Conservation (phyloP, 1,140 invertebrate species). For the Pachyrhynchus sulphureomaculatus region DNA sequence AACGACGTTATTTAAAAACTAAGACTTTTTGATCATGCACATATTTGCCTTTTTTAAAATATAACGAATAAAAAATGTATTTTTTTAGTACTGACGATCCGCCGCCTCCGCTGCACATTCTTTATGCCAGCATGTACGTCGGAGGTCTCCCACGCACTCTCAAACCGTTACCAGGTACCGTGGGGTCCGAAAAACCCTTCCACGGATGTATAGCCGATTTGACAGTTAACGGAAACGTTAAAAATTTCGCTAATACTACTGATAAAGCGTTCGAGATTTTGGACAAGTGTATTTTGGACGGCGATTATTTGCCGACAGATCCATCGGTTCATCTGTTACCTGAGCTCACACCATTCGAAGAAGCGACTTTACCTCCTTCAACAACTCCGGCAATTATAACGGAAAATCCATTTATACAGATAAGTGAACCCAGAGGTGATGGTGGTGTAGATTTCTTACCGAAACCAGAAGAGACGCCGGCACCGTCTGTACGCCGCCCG, state of each 20-base stretch:
- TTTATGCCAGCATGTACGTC: conserved; percentile 73
- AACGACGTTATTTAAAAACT: too few relatives aligned
- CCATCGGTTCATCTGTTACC: conserved; percentile 37
- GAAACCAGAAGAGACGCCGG: not conserved
- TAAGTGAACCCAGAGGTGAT: conserved; percentile 39
- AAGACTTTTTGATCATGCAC: too few relatives aligned
- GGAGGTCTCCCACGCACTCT: conserved; percentile 75
- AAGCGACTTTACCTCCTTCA: conserved; percentile 30
- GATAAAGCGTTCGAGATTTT: conserved; percentile 66
- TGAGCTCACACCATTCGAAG: conserved; percentile 34
- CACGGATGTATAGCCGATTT: conserved; percentile 85
- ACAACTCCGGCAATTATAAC: conserved; percentile 33
- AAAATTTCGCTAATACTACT: conserved; percentile 77
- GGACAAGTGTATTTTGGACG: conserved; percentile 60
- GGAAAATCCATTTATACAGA: conserved; percentile 26
- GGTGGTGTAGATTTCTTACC: conserved; percentile 34
- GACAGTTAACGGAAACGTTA: conserved; percentile 76
- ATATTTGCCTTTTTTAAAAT: too few relatives aligned
- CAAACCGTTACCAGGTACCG: conserved; percentile 45
- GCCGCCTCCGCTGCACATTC: conserved; percentile 61
- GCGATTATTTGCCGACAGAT: conserved; percentile 35
- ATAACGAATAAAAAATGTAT: too few relatives aligned
- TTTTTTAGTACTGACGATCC: conserved; percentile 55
- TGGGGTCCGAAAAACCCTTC: conserved; percentile 59
- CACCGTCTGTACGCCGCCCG: not conserved